Evolutionary conservation across 2,113 vertebrate species (phyloP).

Genomic region (Struthidea cinerea): DNA sequence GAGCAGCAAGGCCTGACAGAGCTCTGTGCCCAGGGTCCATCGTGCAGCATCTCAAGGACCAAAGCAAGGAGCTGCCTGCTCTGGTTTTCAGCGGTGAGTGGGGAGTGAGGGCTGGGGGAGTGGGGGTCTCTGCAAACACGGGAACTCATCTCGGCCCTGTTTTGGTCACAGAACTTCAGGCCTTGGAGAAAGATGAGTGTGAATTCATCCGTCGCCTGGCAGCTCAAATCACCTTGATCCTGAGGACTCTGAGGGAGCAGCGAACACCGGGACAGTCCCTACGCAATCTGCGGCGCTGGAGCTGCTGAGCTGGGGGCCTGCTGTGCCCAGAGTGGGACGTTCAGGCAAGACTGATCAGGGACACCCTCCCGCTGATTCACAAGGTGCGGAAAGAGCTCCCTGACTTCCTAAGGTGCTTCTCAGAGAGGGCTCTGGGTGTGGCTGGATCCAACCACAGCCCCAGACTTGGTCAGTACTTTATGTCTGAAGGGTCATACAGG

Average conservation of each 20-base stretch:
- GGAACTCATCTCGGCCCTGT: not conserved
- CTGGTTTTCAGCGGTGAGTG: not conserved
- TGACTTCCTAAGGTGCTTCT: not conserved
- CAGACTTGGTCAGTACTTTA: not conserved
- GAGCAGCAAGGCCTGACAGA: not conserved
- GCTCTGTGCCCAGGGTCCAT: not conserved
- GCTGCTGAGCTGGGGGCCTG: not conserved
- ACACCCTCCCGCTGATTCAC: not conserved
- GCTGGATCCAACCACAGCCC: not conserved
- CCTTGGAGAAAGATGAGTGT: not conserved
- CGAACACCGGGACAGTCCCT: accelerated
- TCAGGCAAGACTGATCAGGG: not conserved
- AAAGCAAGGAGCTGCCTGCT: not conserved
- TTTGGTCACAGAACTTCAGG: not conserved
- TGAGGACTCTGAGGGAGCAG: not conserved
- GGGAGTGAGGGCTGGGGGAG: not conserved
- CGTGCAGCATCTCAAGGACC: accelerated
- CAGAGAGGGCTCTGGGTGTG: not conserved
- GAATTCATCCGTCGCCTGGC: not conserved
- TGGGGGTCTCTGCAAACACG: accelerated
- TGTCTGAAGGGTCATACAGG: not conserved
- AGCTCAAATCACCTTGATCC: not conserved
- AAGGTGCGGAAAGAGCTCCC: not conserved
- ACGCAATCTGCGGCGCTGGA: accelerated
- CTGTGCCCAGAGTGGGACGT: not conserved